Evolutionary conservation across 2,888 invertebrate species (phyloP), one percentile per base, ranked within the genome.

Genomic region (Drosophila nigritarsus): DNA sequence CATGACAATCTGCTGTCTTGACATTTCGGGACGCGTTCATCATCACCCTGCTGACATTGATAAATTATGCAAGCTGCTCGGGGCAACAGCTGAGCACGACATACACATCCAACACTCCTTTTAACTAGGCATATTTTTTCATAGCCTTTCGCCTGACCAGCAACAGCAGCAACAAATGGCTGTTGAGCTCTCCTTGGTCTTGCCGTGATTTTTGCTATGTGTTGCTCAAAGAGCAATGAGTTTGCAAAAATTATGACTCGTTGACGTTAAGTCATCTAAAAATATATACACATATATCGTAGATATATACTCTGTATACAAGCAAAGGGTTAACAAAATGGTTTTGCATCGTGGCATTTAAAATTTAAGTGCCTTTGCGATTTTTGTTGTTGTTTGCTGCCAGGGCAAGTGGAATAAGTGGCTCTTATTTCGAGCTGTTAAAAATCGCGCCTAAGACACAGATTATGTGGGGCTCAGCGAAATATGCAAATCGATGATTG

Each of bases 161-260:
- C 30, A 29, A 24, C 62, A 55, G 20, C 36, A 70, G 82, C 87
- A 87, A 87, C 83, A 83, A 87, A 75, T 87, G 84, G 68, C 60
- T 77, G 72, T 69, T 78, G 78, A 67, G 58, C 65, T 56, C 73
- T 65, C 58, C 73, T 72, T 45, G 59, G 58, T 66, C 74, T 72
- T 63, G 75, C 65, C 30, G 77, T 75, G 83, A 88, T 89, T 88
- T 82, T 64, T 40, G n/a, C 6, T 34, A n/a, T 40, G 32, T 45
- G 29, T 50, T 15, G 55, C 64, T 70, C 66, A 65, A 73, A 73
- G 77, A 76, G 78, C 87, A 87, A 88, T 87, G 87, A 87, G 82
- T 90, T 74, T 88, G 86, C 90, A 88, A 75, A 89, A 87, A 88
- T 88, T 80, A 87, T 83, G 79, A 84, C 75, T 84, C 64, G 61